Evolutionary conservation across 2,797 vertebrate genomes (phyloP), one percentile per base, ranked within the genome.

Genomic region (Thripadectes ignobilis): DNA sequence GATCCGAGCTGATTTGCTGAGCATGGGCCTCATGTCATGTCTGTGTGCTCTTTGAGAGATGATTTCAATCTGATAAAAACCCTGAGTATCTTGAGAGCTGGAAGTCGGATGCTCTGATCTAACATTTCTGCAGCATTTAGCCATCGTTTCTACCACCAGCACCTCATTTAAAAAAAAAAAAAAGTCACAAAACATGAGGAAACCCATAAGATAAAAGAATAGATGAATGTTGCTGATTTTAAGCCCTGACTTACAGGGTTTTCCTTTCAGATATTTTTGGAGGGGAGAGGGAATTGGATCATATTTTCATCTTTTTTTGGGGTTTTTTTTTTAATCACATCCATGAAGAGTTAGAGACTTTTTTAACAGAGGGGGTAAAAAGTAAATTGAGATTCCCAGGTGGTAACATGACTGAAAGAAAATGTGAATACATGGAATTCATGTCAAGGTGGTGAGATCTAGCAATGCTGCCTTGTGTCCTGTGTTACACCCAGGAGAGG

Each of bases 11-110:
- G 80, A 65, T 90, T 57, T 77, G 32, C 71, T 76, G 92, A 68
- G 32, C 22, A 3, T 8, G 55, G 66, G 67, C 48, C 84, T 78
- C 0, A 0, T 71, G 24, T 61, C 14, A 4, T 0, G 0, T 57
- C 57, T 72, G 34, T 0, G 1, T 75, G 75, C 51, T 89, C 72
- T 48, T 34, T 72, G 32, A 26, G 27, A 74, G 83, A 17, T 52
- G 3, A 86, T 86, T 96, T 77, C n/a, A 74, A 26, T 63, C 65
- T 67, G 63, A 9, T 76, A 78, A 88, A 89, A 43, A 3, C 0
- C 29, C 54, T 80, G 34, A 90, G 41, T 80, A 38, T 66, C 59
- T 32, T 34, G 41, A 54, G 80, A 65, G 54, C 38, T 80, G 66
- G n/a, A 85, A 85, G 67, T 73, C 5, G 1, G 38, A 14, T 84